A percentile compares a stretch with the other conserved stretches of the same genome.
These are phyloP conservation scores for Odontomyia ornata DNA, from an alignment of 2,888 invertebrate genomes.

Conservation along the genomic window DNA sequence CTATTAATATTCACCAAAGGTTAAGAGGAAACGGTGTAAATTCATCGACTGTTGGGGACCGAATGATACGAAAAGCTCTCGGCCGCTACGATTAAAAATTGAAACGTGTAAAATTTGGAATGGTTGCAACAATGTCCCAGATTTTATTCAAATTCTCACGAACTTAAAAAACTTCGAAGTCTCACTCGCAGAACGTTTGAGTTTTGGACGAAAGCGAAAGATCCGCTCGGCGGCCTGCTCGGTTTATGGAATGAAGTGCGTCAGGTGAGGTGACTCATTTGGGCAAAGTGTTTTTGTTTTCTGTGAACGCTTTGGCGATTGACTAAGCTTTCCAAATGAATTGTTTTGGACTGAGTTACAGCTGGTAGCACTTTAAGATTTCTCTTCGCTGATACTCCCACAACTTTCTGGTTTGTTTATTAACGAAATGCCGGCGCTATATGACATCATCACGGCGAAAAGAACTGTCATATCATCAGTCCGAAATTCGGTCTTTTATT, in stretches of 20 bases:
- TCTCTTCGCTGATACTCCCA: too few species aligned
- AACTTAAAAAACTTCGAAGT: background rate
- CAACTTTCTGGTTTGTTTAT: too few species aligned
- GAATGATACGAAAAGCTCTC: background rate
- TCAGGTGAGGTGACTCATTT: background rate
- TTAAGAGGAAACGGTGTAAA: background rate
- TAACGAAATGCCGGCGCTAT: too few species aligned
- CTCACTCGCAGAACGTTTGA: background rate
- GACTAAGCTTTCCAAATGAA: background rate
- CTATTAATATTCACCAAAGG: conserved; percentile 5
- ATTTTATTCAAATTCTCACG: too few species aligned
- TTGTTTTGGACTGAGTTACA: background rate
- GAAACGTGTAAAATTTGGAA: background rate
- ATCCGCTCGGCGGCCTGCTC: too few species aligned
- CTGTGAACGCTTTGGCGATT: background rate
- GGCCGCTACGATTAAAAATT: background rate
- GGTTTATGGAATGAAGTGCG: background rate
- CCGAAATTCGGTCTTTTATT: too few species aligned
- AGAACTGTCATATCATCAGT: too few species aligned
- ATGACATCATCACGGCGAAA: too few species aligned
- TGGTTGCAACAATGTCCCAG: background rate
- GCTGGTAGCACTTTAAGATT: too few species aligned
- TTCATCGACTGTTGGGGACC: conserved; percentile 5
- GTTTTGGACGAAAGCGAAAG: background rate
- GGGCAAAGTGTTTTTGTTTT: background rate